Conservation (phyloP, 2,113 vertebrate genomes). For the Cheilinus undulatus region DNA sequence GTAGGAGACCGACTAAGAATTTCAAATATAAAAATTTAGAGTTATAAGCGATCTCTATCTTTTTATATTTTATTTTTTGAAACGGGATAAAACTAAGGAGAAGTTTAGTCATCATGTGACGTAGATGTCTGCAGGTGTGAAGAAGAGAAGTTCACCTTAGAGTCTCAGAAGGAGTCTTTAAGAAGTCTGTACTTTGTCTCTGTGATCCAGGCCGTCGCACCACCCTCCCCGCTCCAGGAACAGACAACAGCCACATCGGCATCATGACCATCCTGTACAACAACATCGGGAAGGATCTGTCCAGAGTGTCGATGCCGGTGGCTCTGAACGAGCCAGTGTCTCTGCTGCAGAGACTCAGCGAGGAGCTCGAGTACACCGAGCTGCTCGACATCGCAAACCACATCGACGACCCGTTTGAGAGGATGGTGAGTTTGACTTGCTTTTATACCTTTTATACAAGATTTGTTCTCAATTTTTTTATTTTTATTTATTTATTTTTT, state of each 20-base stretch:
- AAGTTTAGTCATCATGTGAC: too few species aligned
- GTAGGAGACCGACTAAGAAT: too few species aligned
- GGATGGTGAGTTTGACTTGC: slow-evolving; percentile 87
- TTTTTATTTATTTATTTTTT: too few species aligned
- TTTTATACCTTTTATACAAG: background rate
- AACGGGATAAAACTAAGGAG: too few species aligned
- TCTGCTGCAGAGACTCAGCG: slow-evolving; percentile 90
- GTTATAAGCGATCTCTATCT: too few species aligned
- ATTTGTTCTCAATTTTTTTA: too few species aligned
- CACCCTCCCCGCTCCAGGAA: slow-evolving; percentile 80
- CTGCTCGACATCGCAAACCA: slow-evolving; percentile 89
- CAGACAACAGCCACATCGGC: slow-evolving; percentile 89
- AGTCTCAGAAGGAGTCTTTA: too few species aligned
- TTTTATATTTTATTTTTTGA: too few species aligned
- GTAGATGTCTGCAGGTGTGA: too few species aligned
- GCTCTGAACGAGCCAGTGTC: slow-evolving; percentile 90
- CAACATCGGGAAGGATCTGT: slow-evolving; percentile 95
- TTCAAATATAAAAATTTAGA: too few species aligned
- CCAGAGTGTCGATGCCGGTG: slow-evolving; percentile 91
- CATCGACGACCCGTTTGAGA: slow-evolving; percentile 86
- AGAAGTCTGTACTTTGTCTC: background rate
- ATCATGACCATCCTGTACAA: slow-evolving; percentile 92
- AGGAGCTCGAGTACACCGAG: slow-evolving; percentile 91
- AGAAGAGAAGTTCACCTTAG: too few species aligned
- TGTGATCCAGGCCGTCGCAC: slow-evolving; percentile 77